Evolutionary conservation across 2,113 vertebrate genomes (phyloP), one percentile per base, ranked within the genome.

Genomic region (Rhinoderma darwinii): DNA sequence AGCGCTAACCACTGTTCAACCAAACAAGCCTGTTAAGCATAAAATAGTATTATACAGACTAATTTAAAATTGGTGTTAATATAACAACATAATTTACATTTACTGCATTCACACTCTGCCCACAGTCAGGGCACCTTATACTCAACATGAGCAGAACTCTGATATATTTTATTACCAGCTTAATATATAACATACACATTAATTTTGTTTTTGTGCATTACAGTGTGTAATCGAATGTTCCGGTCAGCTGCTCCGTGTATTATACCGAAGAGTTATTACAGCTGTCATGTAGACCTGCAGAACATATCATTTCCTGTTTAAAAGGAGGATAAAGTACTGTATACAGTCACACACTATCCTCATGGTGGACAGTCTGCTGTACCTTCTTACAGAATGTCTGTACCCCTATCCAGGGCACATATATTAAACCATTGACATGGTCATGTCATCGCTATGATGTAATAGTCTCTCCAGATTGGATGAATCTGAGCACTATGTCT

Each of bases 271-370:
- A 82, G 56, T 82, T 82, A 63, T 66, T 82, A 44, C 79, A 82
- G 79, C 56, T 82, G 78, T 81, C 56, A 66, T 44, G 39, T 82
- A 17, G 41, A 81, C 79, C 41, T 61, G 59, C 56, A 82, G n/a
- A 82, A 82, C 79, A 41, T 81, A 27, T 43, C 20, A 51, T 86
- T 86, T 86, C 63, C 77, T 86, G 76, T 72, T 56, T 86, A 39
- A 59, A 18, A 86, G 76, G 80, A 73, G 22, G 51, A 59, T 73
- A 20, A 56, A 73, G 39, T 73, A 74, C 50, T 32, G 18, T 73
- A 82, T 14, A 32, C 78, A 56, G 66, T 73, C 30, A 37, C 50
- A 22, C 11, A 12, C n/a, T 73, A 70, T 82, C 72, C 56, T 35
- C 66, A 50, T 59, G 35, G 50, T 43, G 50, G 66, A 86, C 77